A percentile compares a stretch with the other conserved stretches of the same genome.
Conservation (phyloP, 1,140 invertebrate species). For the Coptotermes formosanus region DNA sequence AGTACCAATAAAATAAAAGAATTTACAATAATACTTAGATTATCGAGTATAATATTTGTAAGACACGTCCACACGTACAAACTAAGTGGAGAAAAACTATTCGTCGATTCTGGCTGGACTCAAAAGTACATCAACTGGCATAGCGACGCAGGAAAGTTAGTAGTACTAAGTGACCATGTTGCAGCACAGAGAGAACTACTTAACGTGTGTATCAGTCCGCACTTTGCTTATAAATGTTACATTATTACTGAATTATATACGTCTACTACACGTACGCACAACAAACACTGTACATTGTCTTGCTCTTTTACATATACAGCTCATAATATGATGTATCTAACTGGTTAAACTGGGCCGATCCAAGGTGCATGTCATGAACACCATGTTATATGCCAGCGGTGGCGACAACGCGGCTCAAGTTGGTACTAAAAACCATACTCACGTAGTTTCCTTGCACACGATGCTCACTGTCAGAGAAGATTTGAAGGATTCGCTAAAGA, state of each 20-base stretch:
- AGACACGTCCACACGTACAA: constrained; percentile 5
- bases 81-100: neutral
- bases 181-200: neutral
- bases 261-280: neutral
- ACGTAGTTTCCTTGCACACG: too few species aligned
- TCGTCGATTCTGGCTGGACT: neutral
- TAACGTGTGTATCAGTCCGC: neutral
- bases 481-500: too few species aligned
- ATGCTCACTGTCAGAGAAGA: too few species aligned
- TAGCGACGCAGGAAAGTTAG: neutral
- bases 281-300: neutral
- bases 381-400: too few species aligned
- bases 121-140: neutral
- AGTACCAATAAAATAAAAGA: neutral
- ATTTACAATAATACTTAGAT: neutral
- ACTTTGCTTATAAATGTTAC: neutral
- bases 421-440: too few species aligned
- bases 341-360: neutral
- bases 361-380: too few species aligned
- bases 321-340: neutral
- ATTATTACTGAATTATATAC: too few species aligned
- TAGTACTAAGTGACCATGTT: neutral
- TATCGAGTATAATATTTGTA: constrained; percentile 4
- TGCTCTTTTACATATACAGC: neutral
- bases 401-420: too few species aligned